Evolutionary conservation across 2,113 vertebrate species (phyloP).

Genomic region (Desmodus rotundus): DNA sequence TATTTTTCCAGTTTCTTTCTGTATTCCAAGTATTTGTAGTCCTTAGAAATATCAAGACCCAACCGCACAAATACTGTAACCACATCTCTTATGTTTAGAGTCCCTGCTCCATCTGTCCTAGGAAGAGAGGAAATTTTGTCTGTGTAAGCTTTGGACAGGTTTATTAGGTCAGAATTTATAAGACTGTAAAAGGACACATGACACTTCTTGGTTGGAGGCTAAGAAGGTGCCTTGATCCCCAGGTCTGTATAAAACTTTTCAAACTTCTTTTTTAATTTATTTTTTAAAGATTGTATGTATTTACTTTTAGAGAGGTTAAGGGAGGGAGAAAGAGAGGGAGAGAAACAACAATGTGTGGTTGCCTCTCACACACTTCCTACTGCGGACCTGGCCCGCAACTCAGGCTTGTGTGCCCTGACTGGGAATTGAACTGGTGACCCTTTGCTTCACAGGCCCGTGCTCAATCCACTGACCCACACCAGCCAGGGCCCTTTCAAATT

Average conservation of each 20-base stretch:
- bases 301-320: too few species aligned
- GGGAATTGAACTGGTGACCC: too few species aligned
- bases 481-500: too few species aligned
- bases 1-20: background rate
- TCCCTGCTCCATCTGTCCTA: background rate
- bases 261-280: background rate
- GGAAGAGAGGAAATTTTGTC: background rate
- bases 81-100: background rate
- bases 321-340: too few species aligned
- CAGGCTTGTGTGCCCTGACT: too few species aligned
- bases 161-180: constrained; percentile 14
- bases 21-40: background rate
- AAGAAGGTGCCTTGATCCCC: background rate
- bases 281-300: too few species aligned
- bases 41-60: background rate
- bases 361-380: too few species aligned
- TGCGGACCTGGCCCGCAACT: too few species aligned
- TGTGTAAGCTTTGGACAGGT: background rate
- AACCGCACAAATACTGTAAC: background rate
- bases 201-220: background rate
- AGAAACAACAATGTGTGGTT: too few species aligned
- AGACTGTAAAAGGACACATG: background rate
- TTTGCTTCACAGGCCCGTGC: too few species aligned
- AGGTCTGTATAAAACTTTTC: constrained; percentile 1
- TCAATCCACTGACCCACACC: too few species aligned